Evolutionary conservation across 2,888 invertebrate genomes (phyloP), one percentile per base, ranked within the genome.

Genomic region (Oasisia sp.): DNA sequence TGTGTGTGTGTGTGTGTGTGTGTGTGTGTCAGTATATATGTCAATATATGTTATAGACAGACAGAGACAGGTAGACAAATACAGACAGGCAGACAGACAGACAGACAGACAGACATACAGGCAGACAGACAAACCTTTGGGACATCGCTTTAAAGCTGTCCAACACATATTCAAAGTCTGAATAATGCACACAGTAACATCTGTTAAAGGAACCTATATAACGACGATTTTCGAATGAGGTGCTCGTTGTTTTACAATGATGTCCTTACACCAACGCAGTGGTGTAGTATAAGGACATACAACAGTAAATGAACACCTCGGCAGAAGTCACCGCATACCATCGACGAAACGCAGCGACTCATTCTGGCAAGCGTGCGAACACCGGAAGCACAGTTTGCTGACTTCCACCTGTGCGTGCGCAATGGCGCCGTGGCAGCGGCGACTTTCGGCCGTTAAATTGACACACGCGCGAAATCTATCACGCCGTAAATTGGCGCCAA

Each of bases 371-470:
- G 19, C 27, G 74, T n/a, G 74, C 74, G 74, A 74, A 27, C 14
- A 74, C 74, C 74, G 74, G 74, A 74, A 74, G 74, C 74, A 74
- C 74, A 74, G n/a, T 74, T 74, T 74, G 74, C 74, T n/a, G 74
- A 14, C n/a, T 19, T 74, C 74, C 74, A n/a, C 27, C 58, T 74
- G 74, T 74, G 74, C 74, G n/a, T 74, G 74, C 74, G 74, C 74
- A 74, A 27, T 74, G 74, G 74, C 74, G 74, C 74, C 74, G n/a
- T 74, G 74, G 27, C 74, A 74, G 74, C n/a, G 74, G n/a, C 74
- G 19, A 74, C n/a, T 19, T 74, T 27, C 74, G 27, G n/a, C 74
- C 14, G 27, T 74, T 74, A 74, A 50, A 27, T 0, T 74, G 74
- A 74, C 74, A 74, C 19, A 74, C 74, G 74, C 74, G 74, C n/a